Conservation (phyloP, 1,140 invertebrate species). For the Apis dorsata region DNA sequence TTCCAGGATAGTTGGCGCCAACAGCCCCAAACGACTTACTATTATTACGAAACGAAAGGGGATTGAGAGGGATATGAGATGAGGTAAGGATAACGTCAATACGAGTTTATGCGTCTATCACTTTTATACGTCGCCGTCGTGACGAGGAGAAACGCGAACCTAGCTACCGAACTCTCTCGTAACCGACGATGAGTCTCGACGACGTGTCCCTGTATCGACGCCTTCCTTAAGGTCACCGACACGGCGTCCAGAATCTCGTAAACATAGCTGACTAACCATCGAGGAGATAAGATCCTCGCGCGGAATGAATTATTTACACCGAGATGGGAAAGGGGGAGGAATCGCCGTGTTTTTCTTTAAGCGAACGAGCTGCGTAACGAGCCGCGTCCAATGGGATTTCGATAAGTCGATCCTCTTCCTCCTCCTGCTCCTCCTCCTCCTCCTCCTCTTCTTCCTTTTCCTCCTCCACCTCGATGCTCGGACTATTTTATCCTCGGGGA, state of each 20-base stretch:
- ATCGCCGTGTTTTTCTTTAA: constrained; percentile 33
- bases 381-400: constrained; percentile 40
- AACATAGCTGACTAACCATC: constrained; percentile 62
- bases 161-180: constrained; percentile 41
- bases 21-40: constrained; percentile 51
- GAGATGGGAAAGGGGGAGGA: constrained; percentile 51
- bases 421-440: background rate
- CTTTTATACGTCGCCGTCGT: constrained; percentile 67
- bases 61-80: constrained; percentile 38
- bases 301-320: constrained; percentile 74
- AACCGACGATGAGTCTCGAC: constrained; percentile 9
- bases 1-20: constrained; percentile 43
- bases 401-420: constrained; percentile 25
- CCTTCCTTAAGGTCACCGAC: constrained; percentile 29
- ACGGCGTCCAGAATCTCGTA: constrained; percentile 68
- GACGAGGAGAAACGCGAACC: constrained; percentile 54
- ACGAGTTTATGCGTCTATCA: constrained; percentile 55
- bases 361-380: constrained; percentile 34
- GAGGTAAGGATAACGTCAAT: constrained; percentile 69
- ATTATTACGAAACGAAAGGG: constrained; percentile 28
- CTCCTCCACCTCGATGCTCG: background rate
- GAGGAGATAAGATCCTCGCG: constrained; percentile 70
- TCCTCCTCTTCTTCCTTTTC: background rate
- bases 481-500: too few relatives aligned
- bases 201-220: background rate